A percentile compares a stretch with the other conserved stretches of the same genome.
These are phyloP conservation scores for Cremastinae sp. DNA, from an alignment of 2,888 invertebrate genomes.

Conservation along the genomic window DNA sequence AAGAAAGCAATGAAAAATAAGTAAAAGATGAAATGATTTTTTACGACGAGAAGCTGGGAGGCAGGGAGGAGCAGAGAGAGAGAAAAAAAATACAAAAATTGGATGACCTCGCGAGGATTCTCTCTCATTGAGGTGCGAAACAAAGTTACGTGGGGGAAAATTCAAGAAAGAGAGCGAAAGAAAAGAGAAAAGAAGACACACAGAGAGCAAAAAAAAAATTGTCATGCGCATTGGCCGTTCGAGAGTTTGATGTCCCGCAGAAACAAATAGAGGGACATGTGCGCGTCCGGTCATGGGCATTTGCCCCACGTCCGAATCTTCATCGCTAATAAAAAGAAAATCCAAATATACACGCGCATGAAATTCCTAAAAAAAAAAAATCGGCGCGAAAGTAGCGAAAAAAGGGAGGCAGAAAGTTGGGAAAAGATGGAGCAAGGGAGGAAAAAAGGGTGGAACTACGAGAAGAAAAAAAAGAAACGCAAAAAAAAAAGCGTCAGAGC, in stretches of 20 bases:
- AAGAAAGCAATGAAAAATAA: not conserved
- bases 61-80: not conserved
- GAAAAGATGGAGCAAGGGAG: not conserved
- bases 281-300: constrained; percentile 40
- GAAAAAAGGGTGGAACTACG: not conserved
- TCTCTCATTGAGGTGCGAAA: constrained; percentile 2
- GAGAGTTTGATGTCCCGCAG: no score
- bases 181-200: no score
- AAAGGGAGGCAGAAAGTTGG: no score
- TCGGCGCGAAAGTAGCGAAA: no score
- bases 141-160: not conserved
- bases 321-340: constrained; percentile 48
- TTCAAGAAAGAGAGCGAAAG: not conserved
- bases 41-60: not conserved
- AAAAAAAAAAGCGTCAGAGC: constrained; percentile 43
- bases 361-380: no score
- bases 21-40: not conserved
- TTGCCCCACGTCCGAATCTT: constrained; percentile 52
- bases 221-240: not conserved
- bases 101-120: constrained; percentile 18
- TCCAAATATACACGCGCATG: no score
- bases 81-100: constrained; percentile 2
- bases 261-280: not conserved
- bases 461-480: not conserved
- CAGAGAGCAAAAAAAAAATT: not conserved